Base-by-base conservation (phyloP, 2,797 vertebrate species). In the Pempheris klunzingeri region DNA sequence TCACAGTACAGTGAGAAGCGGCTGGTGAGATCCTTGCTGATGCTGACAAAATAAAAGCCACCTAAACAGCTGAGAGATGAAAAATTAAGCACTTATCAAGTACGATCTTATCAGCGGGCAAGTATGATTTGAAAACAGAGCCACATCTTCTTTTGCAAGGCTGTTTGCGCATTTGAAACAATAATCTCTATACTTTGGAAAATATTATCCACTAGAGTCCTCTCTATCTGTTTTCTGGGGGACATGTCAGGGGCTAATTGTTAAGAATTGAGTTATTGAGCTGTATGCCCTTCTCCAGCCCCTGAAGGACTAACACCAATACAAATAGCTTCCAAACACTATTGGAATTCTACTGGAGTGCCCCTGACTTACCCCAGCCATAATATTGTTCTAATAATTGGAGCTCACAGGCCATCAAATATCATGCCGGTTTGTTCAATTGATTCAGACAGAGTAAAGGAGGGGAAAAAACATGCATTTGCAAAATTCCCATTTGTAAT, bases 251-350 rank as follows among this genome's bases (percentile, higher is more conserved):
- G 87, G 92, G 92, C 94, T 95, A 95, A 95, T 95, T 95, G 94
- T 94, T 93, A 92, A 92, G 91, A 95, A 95, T 95, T 94, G 93
- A 95, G 92, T 94, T 95, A 94, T 95, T 93, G 93, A 95, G 93
- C 90, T 71, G 86, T 81, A 84, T 94, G 94, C 93, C 94, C 95
- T 95, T 96, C 93, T 81, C 52, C 73, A 74, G 89, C 71, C 91
- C 92, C 90, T 93, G 91, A 93, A 94, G 92, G 92, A 94, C 94
- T 88, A 77, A 82, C 80, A 74, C 91, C 88, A 94, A 93, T 92
- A 92, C 92, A 94, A 94, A 95, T 88, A 92, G 86, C 89, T 90
- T 85, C 80, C 86, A 87, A 77, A 88, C 90, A 89, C 87, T 84
- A 93, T 94, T 95, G 90, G 88, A 90, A 95, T 94, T 94, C 93